Evolutionary conservation across 2,888 invertebrate species (phyloP), one percentile per base, ranked within the genome.

Genomic region (Vanessa cardui): DNA sequence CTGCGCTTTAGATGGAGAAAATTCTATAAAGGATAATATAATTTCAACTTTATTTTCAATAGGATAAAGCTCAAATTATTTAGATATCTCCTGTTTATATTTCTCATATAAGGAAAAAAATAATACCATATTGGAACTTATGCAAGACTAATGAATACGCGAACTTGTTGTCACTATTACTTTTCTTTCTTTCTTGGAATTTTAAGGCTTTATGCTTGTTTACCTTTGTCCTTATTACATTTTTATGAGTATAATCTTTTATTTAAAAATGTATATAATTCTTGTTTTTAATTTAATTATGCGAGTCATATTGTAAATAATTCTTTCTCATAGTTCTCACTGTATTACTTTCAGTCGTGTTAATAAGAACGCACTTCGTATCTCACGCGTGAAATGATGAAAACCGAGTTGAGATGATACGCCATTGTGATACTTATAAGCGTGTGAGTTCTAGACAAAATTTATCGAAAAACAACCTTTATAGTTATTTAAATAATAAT

Each of bases 71-170:
- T 49, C 16, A 62, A 58, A 67, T 39, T 62, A 12, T n/a, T n/a
- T 47, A 56, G 15, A 33, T 20, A 1, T 33, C 0, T 16, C 6
- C 20, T 12, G 15, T 31, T 65, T n/a, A 59, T 44, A 63, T 58
- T 62, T 60, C 60, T 61, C 52, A 44, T 58, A 56, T 46, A 47
- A 58, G 58, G 54, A 71, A 71, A 70, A n/a, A 71, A 71, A 71
- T 66, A 66, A 64, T 58, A 45, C 69, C 71, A 71, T 71, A 71
- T 71, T 61, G 54, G 62, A 69, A 62, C 50, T 58, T 70, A 70
- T 58, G 62, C 62, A 65, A 70, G 65, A 68, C 63, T 64, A 68
- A 71, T 71, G 66, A 68, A 68, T 68, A 71, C 63, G 52, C 58
- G 68, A 71, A 65, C 64, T 63, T 62, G 56, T 62, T 59, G 56